phyloP scores from a whole-genome alignment of 2,888 invertebrate species.

The Eristalis arbustorum region DNA sequence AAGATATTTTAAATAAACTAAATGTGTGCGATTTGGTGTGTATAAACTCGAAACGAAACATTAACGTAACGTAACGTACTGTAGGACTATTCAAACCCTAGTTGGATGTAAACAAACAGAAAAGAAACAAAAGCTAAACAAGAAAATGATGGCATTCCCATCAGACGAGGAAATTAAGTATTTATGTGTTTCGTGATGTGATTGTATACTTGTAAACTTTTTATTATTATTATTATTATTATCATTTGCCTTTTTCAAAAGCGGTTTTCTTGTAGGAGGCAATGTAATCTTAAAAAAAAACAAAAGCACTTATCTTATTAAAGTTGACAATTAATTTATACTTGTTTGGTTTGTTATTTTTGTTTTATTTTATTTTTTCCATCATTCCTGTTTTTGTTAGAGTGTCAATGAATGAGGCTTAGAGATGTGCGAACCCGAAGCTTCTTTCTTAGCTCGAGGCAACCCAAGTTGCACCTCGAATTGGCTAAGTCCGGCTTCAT shows the following conservation, averaged over 20 bases:
- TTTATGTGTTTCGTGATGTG: constrained; percentile 60
- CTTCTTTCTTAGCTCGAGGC: no score
- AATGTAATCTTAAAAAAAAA: constrained; percentile 36
- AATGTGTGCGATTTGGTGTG: constrained; percentile 41
- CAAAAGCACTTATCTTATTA: constrained; percentile 48
- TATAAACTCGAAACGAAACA: constrained; percentile 26
- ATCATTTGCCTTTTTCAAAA: constrained; percentile 49
- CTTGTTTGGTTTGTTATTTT: constrained; percentile 12
- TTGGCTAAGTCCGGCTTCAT: no score
- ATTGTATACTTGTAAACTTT: constrained; percentile 58
- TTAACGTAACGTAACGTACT: constrained; percentile 12
- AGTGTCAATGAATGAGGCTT: background rate
- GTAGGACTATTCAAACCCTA: constrained; percentile 1
- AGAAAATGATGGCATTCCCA: constrained; percentile 19
- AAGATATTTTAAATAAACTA: constrained; percentile 23
- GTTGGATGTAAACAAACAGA: background rate
- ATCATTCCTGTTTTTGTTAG: background rate
- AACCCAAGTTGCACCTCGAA: no score
- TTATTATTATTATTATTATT: constrained; percentile 67
- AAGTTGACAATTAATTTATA: constrained; percentile 64
- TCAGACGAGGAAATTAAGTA: constrained; percentile 18
- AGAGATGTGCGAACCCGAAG: no score
- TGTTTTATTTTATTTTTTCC: background rate
- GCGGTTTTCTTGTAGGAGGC: constrained; percentile 57
- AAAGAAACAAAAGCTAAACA: constrained; percentile 1